phyloP scores from a whole-genome alignment of 1,140 invertebrate genomes.

The Mylabris phalerata region DNA sequence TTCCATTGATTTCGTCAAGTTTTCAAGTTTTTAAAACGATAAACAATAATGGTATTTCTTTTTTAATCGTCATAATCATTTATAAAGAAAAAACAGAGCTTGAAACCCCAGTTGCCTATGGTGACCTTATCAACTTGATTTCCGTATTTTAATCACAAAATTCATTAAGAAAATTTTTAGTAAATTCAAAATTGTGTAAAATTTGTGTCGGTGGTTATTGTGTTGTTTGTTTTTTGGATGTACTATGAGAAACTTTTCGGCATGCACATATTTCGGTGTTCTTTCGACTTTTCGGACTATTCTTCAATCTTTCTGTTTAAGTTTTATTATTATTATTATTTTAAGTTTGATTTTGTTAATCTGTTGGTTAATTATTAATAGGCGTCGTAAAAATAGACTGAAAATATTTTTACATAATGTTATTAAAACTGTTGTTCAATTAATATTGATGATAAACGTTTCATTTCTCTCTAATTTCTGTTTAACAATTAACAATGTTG shows the following conservation, averaged over 20 bases:
- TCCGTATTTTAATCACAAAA: constrained; percentile 12
- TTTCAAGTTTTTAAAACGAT: too few species aligned
- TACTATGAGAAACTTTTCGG: constrained; percentile 19
- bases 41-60: too few species aligned
- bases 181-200: constrained; percentile 27
- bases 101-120: constrained; percentile 39
- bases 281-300: not conserved
- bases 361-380: constrained; percentile 16
- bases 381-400: constrained; percentile 29
- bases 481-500: not conserved
- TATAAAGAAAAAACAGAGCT: constrained; percentile 24
- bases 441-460: constrained; percentile 7
- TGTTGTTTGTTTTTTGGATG: constrained; percentile 9
- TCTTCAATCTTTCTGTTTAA: not conserved
- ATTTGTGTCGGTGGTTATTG: constrained; percentile 16
- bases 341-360: constrained; percentile 6
- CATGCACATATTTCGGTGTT: constrained; percentile 21
- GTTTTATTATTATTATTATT: not conserved
- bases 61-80: too few species aligned
- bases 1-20: constrained; percentile 31
- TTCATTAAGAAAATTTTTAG: constrained; percentile 5
- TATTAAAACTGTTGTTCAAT: constrained; percentile 17
- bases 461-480: constrained; percentile 11
- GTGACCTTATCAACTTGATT: constrained; percentile 30
- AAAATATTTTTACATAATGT: constrained; percentile 37